Percentiles rank a stretch among this genome's conserved stretches.
These are phyloP conservation scores for Bagarius yarrelli DNA, from an alignment of 2,113 vertebrate genomes.

Conservation along the genomic window DNA sequence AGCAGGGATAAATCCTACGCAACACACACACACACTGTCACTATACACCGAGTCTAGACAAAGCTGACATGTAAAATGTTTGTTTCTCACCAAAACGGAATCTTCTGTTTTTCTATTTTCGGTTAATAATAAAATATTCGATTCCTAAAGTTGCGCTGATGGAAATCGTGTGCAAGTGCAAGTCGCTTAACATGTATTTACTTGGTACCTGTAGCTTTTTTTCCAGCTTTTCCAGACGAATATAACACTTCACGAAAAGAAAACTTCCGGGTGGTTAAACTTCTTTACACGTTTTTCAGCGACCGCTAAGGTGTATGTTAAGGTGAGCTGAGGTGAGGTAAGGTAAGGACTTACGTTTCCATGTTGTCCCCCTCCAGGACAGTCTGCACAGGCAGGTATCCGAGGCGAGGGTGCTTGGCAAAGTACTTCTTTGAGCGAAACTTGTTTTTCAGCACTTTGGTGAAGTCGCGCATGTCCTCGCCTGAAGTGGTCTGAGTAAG, in stretches of 20 bases:
- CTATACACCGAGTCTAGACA: background rate
- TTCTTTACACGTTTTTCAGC: too few relatives aligned
- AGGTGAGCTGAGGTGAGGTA: background rate
- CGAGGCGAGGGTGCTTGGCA: conserved; percentile 92
- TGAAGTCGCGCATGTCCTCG: conserved; percentile 97
- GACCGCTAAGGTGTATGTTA: too few relatives aligned
- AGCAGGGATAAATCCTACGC: conserved; percentile 33
- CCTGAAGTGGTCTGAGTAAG: conserved; percentile 88
- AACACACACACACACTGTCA: conserved; percentile 5
- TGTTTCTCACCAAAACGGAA: too few relatives aligned
- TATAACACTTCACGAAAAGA: background rate
- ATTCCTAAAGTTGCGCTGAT: background rate
- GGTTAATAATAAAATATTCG: background rate
- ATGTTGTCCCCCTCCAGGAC: conserved; percentile 96
- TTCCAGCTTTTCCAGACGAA: background rate
- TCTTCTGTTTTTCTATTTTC: background rate
- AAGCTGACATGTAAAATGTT: background rate
- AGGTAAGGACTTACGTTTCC: conserved; percentile 84
- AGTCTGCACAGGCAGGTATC: conserved; percentile 96
- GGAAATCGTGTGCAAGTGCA: background rate
- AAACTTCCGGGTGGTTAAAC: background rate
- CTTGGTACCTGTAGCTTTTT: background rate
- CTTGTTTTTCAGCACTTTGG: conserved; percentile 98
- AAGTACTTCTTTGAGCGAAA: conserved; percentile 98
- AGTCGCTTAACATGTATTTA: background rate